A percentile compares a stretch with the other conserved stretches of the same genome.
These are phyloP conservation scores for Quadroppia sp. DNA, from an alignment of 2,888 invertebrate species.

Conservation along the genomic window DNA sequence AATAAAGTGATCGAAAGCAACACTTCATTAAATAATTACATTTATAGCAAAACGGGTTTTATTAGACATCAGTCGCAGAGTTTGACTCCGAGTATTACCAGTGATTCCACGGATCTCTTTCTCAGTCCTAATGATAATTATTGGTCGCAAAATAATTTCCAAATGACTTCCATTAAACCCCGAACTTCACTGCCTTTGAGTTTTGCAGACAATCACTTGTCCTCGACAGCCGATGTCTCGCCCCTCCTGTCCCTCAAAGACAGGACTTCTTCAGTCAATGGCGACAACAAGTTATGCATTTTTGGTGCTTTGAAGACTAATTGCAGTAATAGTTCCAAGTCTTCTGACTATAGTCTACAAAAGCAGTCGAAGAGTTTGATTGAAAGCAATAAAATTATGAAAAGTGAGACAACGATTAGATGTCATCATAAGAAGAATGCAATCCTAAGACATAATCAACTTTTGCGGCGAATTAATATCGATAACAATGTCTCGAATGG, in stretches of 20 bases:
- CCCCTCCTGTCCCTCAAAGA: too few relatives aligned
- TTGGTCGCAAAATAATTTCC: neutral
- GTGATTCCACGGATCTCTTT: too few relatives aligned
- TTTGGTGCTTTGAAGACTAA: neutral
- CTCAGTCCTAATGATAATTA: neutral
- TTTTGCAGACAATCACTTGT: slow-evolving; percentile 3
- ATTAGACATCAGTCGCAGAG: neutral
- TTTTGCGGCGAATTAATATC: neutral
- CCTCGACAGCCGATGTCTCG: too few relatives aligned
- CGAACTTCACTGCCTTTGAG: slow-evolving; percentile 14
- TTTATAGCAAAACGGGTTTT: neutral
- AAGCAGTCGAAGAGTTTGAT: neutral
- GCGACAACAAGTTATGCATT: slow-evolving; percentile 5
- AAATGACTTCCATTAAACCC: slow-evolving; percentile 10
- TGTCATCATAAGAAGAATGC: neutral
- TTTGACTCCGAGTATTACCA: too few relatives aligned
- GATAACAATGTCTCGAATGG: neutral
- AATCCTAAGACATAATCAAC: neutral
- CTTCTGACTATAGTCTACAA: neutral
- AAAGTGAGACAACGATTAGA: neutral
- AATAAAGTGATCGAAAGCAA: neutral
- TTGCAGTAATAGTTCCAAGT: neutral
- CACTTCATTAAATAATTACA: neutral
- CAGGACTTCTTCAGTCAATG: neutral
- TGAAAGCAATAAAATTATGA: neutral